Conservation (phyloP, 2,113 vertebrate genomes). For the Tychaedon coryphoeus region DNA sequence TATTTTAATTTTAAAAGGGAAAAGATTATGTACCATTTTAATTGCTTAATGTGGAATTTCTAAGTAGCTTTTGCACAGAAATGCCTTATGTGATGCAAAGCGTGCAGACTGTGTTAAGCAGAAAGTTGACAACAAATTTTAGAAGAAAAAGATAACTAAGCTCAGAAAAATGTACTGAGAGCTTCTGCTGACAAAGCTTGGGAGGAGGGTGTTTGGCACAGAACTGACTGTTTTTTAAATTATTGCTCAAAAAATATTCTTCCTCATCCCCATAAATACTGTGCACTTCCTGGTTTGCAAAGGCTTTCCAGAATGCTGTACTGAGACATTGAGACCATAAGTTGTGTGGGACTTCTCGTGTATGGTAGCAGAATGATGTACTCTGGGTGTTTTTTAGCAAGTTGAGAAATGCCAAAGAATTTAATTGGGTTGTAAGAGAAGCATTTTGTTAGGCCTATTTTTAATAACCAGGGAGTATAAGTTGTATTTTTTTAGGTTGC, state of each 20-base stretch:
- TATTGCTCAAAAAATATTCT: slow-evolving; percentile 33
- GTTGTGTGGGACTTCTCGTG: slow-evolving; percentile 52
- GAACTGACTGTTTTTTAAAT: slow-evolving; percentile 22
- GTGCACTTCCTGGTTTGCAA: slow-evolving; percentile 40
- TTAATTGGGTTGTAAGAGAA: slow-evolving; percentile 28
- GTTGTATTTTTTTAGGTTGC: background rate
- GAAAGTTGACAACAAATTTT: background rate
- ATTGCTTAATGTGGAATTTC: background rate
- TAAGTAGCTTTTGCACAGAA: background rate
- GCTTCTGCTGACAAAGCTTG: slow-evolving; percentile 39
- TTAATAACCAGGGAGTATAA: slow-evolving; percentile 4
- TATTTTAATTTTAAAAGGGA: background rate
- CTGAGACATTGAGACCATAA: slow-evolving; percentile 37
- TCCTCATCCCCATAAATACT: slow-evolving; percentile 25
- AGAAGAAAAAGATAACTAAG: background rate
- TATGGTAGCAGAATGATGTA: slow-evolving; percentile 45
- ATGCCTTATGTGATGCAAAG: background rate
- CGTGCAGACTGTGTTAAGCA: background rate
- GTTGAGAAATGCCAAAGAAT: slow-evolving; percentile 44
- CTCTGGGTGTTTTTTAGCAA: slow-evolving; percentile 42
- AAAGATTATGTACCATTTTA: background rate
- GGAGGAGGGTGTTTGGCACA: slow-evolving; percentile 30
- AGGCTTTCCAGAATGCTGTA: slow-evolving; percentile 33
- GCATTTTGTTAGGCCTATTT: slow-evolving; percentile 15
- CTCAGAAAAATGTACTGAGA: slow-evolving; percentile 4